These are phyloP conservation scores for Mythimna pallens DNA, from an alignment of 2,888 invertebrate species.

Conservation along the genomic window DNA sequence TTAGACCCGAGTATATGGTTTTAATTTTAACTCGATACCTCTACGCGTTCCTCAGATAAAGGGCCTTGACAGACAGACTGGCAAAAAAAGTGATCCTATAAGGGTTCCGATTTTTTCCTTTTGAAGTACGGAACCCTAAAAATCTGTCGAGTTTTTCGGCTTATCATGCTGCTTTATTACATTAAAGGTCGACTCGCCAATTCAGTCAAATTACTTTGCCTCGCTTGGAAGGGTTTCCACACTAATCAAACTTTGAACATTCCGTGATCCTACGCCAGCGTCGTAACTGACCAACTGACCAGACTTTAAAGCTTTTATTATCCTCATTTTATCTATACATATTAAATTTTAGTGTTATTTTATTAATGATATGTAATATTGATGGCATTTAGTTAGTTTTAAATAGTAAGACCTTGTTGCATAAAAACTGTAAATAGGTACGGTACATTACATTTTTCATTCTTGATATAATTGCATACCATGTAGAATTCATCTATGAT, in stretches of 20 bases:
- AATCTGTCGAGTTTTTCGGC: no score
- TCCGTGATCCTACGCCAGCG: slow-evolving; percentile 49
- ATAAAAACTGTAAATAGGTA: slow-evolving; percentile 62
- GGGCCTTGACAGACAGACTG: no score
- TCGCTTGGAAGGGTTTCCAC: background rate
- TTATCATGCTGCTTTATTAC: no score
- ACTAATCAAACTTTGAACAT: background rate
- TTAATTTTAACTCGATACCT: no score
- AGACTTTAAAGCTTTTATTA: slow-evolving; percentile 16
- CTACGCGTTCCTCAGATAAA: no score
- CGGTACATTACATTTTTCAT: background rate
- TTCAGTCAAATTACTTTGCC: background rate
- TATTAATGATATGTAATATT: slow-evolving; percentile 45
- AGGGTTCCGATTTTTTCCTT: no score
- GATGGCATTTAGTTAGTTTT: slow-evolving; percentile 54
- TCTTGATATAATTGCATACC: slow-evolving; percentile 21
- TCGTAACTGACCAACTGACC: slow-evolving; percentile 34
- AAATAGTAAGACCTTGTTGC: slow-evolving; percentile 47
- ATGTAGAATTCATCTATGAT: slow-evolving; percentile 24
- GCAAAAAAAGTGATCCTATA: no score
- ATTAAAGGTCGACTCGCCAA: no score
- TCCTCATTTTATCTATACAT: slow-evolving; percentile 37
- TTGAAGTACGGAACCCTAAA: no score
- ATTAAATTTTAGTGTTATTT: slow-evolving; percentile 34
- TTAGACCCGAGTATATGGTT: no score